These are phyloP conservation scores for Pachyrhynchus sulphureomaculatus DNA, from an alignment of 1,140 invertebrate species.

Conservation along the genomic window DNA sequence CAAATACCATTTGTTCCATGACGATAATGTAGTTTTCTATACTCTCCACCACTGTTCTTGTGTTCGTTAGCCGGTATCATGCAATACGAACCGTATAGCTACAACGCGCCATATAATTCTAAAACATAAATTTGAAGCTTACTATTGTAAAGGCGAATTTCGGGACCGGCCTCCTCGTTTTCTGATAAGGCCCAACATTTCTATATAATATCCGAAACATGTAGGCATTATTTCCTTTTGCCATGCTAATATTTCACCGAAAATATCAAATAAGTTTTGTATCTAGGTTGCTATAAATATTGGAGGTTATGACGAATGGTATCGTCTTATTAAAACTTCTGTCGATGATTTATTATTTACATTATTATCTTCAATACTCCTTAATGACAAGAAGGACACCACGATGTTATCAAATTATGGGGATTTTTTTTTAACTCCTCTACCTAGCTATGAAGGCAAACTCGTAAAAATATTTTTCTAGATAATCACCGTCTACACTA, in stretches of 20 bases:
- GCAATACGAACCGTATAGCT: background rate
- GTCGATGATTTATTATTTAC: too few relatives aligned
- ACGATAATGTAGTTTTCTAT: background rate
- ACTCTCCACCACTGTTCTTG: background rate
- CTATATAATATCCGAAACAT: constrained; percentile 38
- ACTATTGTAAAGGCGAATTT: constrained; percentile 7
- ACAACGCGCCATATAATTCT: constrained; percentile 26
- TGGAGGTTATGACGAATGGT: background rate
- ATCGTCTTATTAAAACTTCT: background rate
- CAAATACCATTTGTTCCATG: too few relatives aligned
- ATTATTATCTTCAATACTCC: too few relatives aligned
- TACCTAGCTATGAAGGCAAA: too few relatives aligned
- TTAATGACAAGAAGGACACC: too few relatives aligned
- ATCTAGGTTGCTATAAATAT: constrained; percentile 7
- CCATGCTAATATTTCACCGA: constrained; percentile 25
- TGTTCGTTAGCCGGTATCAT: background rate
- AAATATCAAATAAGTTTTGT: constrained; percentile 17
- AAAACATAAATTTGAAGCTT: constrained; percentile 35
- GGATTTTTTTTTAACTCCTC: too few relatives aligned
- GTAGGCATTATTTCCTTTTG: constrained; percentile 38
- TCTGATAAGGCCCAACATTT: constrained; percentile 38
- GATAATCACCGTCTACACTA: too few relatives aligned
- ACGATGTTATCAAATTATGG: too few relatives aligned
- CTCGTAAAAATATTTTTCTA: too few relatives aligned
- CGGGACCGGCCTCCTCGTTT: constrained; percentile 18